Evolutionary conservation across 2,888 invertebrate species (phyloP), one percentile per base, ranked within the genome.

Genomic region (Ceraclea dissimilis): DNA sequence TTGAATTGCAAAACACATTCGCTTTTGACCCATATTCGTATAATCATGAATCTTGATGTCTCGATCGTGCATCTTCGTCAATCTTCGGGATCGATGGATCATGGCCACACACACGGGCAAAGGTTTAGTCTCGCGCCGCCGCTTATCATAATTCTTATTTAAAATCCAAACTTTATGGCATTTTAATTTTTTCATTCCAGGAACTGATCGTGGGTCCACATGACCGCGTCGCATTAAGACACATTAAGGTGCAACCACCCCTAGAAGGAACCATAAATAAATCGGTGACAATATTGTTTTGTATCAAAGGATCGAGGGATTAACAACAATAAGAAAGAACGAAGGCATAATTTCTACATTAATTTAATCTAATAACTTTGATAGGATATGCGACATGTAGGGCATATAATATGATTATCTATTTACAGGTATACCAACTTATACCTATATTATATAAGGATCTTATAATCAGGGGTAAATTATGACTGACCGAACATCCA

Each of bases 151-250:
- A 61, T 59, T 61, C 60, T 61, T 59, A 58, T 60, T 60, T 60
- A 58, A 59, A 59, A 57, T 39, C 54, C 52, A 49, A 46, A 17
- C 59, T 61, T 60, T 60, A 60, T 56, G 58, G 55, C 58, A 58
- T 60, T 61, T 61, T 60, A 60, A 59, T 61, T 58, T 56, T 49
- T 49, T 47, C 52, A 56, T 60, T 59, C 59, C 58, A 54, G 57
- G 61, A 61, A 58, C 53, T 21, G 61, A 61, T 55, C 61, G 61
- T 61, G 61, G 58, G 49, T 51, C 54, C 61, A 58, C 61, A 60
- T 54, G 52, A 52, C 56, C 49, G 58, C 47, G 59, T 57, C 58
- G 58, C 52, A 60, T 61, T 61, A 61, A 50, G 50, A 18, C 2
- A 8, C 34, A 16, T 19, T 33, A 49, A 44, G 49, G 16, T n/a